phyloP scores from a whole-genome alignment of 1,140 invertebrate species.

The Pachypeltis micranthus region DNA sequence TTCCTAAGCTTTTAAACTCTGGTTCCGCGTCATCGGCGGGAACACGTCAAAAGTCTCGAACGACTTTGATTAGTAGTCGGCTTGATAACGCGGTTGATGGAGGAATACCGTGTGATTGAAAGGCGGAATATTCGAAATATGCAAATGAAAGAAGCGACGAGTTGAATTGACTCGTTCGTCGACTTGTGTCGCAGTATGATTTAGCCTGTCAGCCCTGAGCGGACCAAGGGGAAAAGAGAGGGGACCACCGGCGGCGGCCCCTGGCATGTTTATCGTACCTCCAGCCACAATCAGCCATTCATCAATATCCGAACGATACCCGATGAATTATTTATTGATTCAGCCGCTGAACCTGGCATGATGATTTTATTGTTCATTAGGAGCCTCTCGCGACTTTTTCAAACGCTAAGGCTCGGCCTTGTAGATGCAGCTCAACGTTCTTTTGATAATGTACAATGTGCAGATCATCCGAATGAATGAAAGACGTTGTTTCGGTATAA shows the following conservation, averaged over 20 bases:
- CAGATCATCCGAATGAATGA: too few species aligned
- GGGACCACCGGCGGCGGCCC: constrained; percentile 1
- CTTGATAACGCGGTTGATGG: too few species aligned
- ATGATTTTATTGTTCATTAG: constrained; percentile 10
- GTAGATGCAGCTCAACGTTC: too few species aligned
- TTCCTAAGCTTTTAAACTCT: too few species aligned
- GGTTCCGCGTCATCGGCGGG: too few species aligned
- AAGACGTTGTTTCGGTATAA: too few species aligned
- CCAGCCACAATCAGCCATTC: constrained; percentile 1
- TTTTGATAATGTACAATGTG: too few species aligned
- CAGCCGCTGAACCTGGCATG: constrained; percentile 3
- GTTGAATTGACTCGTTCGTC: constrained; percentile 1
- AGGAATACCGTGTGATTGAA: too few species aligned
- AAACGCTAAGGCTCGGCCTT: too few species aligned
- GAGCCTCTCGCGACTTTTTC: too few species aligned
- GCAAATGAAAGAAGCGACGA: not conserved
- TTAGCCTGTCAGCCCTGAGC: not conserved
- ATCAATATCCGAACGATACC: not conserved
- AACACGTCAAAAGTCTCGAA: too few species aligned
- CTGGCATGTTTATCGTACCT: constrained; percentile 6
- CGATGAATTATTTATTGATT: constrained; percentile 8
- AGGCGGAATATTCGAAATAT: not conserved
- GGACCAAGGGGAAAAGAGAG: not conserved
- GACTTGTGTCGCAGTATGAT: not conserved
- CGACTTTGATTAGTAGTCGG: too few species aligned